These are phyloP conservation scores for Bryconaethiops microstoma DNA, from an alignment of 2,797 vertebrate species.

Conservation along the genomic window DNA sequence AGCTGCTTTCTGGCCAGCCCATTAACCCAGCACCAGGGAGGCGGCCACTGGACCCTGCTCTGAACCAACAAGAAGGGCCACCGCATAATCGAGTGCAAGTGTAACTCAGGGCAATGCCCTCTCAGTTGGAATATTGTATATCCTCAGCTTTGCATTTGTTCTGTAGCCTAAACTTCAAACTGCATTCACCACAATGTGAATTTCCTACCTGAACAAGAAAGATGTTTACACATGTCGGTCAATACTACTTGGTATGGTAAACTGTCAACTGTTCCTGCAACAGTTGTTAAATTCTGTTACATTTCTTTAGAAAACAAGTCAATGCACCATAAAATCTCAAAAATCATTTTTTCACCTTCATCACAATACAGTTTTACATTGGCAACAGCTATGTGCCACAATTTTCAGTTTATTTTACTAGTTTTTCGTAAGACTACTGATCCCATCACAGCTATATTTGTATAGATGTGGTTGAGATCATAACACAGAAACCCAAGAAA, in stretches of 20 bases:
- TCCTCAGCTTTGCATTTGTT: background rate
- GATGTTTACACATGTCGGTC: background rate
- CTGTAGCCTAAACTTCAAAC: background rate
- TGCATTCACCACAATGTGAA: background rate
- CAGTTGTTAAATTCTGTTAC: too few species aligned
- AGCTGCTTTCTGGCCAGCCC: slow-evolving; percentile 58
- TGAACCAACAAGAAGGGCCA: slow-evolving; percentile 26
- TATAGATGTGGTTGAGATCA: background rate
- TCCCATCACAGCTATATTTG: background rate
- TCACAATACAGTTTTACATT: too few species aligned
- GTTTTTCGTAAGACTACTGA: too few species aligned
- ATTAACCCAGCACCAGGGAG: slow-evolving; percentile 61
- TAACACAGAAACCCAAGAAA: background rate
- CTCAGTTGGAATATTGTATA: background rate
- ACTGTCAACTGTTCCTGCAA: background rate
- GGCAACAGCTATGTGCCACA: background rate
- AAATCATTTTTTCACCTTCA: too few species aligned
- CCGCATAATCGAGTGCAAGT: background rate
- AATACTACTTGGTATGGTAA: background rate
- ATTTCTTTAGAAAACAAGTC: background rate
- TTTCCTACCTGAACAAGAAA: background rate
- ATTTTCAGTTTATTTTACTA: background rate
- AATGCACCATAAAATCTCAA: background rate
- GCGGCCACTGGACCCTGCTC: slow-evolving; percentile 47
- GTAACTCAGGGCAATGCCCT: background rate